Conservation (phyloP, 2,797 vertebrate genomes). For the Cyclura pinguis region DNA sequence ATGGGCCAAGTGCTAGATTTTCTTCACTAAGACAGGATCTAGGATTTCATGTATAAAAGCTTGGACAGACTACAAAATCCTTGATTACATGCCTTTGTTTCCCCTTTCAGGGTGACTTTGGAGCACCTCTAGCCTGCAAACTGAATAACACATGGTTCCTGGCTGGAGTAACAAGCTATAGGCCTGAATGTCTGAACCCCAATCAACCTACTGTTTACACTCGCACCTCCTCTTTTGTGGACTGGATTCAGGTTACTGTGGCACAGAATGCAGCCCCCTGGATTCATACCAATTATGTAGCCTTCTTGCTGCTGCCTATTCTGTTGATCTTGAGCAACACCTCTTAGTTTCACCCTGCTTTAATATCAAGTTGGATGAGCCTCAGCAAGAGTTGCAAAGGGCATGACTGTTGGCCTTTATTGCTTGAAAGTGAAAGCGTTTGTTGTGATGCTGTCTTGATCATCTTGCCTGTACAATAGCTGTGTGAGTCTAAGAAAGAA, state of each 20-base stretch:
- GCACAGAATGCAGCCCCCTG: not conserved
- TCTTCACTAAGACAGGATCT: no score
- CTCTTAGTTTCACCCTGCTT: not conserved
- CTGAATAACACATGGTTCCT: slow-evolving; percentile 75
- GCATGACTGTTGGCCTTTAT: not conserved
- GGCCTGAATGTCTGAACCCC: slow-evolving; percentile 78
- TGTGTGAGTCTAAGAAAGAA: not conserved
- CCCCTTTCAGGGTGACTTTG: slow-evolving; percentile 82
- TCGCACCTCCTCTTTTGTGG: slow-evolving; percentile 67
- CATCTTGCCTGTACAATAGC: no score
- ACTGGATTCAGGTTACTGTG: slow-evolving; percentile 75
- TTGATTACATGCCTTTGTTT: not conserved
- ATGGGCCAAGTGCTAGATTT: no score
- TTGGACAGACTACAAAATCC: no score
- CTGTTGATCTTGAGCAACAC: not conserved
- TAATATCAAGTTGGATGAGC: not conserved
- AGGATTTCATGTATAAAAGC: no score
- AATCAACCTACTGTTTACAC: slow-evolving; percentile 83
- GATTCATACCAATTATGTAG: no score
- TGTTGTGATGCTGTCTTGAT: no score
- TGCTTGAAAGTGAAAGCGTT: not conserved
- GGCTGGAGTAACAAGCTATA: slow-evolving; percentile 86
- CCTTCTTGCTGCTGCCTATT: not conserved
- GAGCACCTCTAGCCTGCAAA: slow-evolving; percentile 84
- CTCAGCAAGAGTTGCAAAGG: no score